phyloP scores from a whole-genome alignment of 2,888 invertebrate species.

The Epirrita christyi region DNA sequence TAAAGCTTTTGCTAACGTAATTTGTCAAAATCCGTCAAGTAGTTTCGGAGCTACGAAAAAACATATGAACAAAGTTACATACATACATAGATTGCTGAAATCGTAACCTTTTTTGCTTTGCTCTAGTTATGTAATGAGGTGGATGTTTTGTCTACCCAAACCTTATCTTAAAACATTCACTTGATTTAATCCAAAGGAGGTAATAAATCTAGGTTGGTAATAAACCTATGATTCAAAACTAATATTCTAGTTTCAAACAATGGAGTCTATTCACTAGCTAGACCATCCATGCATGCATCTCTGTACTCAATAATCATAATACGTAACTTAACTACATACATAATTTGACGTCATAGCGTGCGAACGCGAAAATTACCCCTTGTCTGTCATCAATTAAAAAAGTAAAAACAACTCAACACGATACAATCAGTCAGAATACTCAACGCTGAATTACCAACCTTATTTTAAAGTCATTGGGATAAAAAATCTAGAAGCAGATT shows the following conservation, averaged over 20 bases:
- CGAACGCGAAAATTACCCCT: constrained; percentile 34
- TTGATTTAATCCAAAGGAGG: no score
- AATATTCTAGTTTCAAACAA: constrained; percentile 3
- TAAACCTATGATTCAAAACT: no score
- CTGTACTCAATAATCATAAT: constrained; percentile 34
- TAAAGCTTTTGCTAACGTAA: no score
- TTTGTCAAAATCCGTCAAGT: no score
- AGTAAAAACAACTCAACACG: constrained; percentile 24
- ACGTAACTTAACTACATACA: constrained; percentile 21
- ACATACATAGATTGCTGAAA: no score
- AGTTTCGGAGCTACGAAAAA: no score
- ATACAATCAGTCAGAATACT: constrained; percentile 3
- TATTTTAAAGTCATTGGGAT: not conserved
- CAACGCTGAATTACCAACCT: constrained; percentile 8
- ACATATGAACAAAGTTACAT: no score
- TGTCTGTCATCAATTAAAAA: constrained; percentile 31
- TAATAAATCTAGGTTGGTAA: no score
- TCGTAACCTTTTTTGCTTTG: no score
- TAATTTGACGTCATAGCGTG: constrained; percentile 40
- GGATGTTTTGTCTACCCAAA: no score
- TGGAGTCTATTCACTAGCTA: constrained; percentile 7
- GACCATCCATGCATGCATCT: constrained; percentile 19
- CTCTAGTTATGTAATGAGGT: no score
- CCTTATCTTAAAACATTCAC: no score
- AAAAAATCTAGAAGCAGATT: constrained; percentile 5